These are phyloP conservation scores for Sibirionetta formosa DNA, from an alignment of 2,797 vertebrate species.

Conservation along the genomic window DNA sequence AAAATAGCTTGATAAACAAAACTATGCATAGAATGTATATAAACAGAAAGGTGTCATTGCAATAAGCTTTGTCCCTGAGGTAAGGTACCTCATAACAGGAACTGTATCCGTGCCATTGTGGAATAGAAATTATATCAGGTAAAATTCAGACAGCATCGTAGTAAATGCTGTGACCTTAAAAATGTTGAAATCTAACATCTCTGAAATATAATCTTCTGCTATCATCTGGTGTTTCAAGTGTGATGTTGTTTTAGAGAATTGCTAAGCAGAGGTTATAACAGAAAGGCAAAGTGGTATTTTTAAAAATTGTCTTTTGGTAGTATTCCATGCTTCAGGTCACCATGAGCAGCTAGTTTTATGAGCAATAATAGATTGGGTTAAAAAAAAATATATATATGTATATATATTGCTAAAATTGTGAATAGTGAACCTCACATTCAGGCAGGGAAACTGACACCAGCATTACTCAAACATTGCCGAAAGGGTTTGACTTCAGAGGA, in stretches of 20 bases:
- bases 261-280: neutral
- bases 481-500: neutral
- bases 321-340: neutral
- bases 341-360: neutral
- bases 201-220: neutral
- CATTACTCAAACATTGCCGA: neutral
- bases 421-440: neutral
- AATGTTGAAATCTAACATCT: constrained; percentile 12
- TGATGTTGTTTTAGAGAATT: neutral
- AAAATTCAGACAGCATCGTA: neutral
- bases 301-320: neutral
- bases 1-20: constrained; percentile 59
- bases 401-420: neutral
- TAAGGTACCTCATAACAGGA: constrained; percentile 21
- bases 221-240: constrained; percentile 7
- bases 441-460: neutral
- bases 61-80: constrained; percentile 25
- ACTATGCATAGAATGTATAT: constrained; percentile 43
- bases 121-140: constrained; percentile 17
- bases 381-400: neutral
- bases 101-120: neutral
- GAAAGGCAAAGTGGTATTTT: neutral
- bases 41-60: constrained; percentile 48
- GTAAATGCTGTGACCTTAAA: constrained; percentile 18
- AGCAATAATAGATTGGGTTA: neutral